These are phyloP conservation scores for Augiades crinisus DNA, from an alignment of 2,888 invertebrate genomes.

Conservation along the genomic window DNA sequence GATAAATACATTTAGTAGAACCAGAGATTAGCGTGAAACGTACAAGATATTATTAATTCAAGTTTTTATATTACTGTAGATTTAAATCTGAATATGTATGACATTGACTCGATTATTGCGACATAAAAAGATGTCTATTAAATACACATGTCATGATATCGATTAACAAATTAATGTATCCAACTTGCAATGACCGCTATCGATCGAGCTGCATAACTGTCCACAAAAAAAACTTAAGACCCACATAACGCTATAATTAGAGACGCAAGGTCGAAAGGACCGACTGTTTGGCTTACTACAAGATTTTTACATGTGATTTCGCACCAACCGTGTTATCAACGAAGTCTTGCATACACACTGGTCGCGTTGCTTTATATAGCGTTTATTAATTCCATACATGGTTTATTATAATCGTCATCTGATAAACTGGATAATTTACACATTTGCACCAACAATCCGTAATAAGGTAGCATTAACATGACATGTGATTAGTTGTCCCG, in stretches of 20 bases:
- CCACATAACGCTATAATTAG: conserved; percentile 9
- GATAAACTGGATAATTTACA: background rate
- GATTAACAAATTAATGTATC: no score
- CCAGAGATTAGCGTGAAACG: no score
- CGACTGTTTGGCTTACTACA: conserved; percentile 8
- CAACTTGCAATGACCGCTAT: background rate
- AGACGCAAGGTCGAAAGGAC: conserved; percentile 7
- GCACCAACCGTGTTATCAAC: conserved; percentile 1
- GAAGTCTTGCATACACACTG: background rate
- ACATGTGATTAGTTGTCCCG: conserved; percentile 6
- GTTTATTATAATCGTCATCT: conserved; percentile 6
- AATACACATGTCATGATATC: no score
- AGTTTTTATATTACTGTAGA: no score
- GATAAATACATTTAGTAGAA: no score
- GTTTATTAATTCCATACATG: background rate
- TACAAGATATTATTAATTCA: no score
- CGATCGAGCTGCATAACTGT: background rate
- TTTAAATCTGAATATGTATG: no score
- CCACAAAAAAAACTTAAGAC: conserved; percentile 1
- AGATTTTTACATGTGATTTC: conserved; percentile 7
- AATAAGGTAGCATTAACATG: conserved; percentile 1
- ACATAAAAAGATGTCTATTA: no score
- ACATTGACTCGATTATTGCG: no score
- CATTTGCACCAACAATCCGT: background rate
- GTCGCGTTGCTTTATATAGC: background rate